Percentiles rank a stretch among this genome's conserved stretches.
Evolutionary conservation across 1,140 invertebrate genomes (phyloP).

Genomic region (Leptonema lineaticorne): DNA sequence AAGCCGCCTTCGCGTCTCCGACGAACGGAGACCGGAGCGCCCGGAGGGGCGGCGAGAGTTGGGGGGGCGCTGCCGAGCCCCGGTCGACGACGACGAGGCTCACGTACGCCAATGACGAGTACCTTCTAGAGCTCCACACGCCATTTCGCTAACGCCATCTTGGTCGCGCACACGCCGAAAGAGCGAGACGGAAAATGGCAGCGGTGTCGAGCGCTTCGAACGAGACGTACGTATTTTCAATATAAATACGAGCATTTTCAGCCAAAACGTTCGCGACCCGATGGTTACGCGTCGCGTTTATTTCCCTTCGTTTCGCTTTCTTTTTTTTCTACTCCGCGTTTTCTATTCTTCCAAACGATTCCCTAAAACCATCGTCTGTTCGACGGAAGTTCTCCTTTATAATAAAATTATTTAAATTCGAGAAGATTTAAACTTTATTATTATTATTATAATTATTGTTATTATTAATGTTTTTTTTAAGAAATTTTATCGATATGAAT

Average conservation of each 20-base stretch:
- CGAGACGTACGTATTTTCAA: slow-evolving; percentile 1
- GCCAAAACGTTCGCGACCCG: no score
- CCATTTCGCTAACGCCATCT: not conserved
- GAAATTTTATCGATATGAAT: no score
- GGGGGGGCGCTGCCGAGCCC: not conserved
- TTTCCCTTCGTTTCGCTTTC: no score
- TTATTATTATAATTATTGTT: no score
- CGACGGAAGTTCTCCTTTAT: no score
- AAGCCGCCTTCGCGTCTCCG: not conserved
- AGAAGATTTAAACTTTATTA: no score
- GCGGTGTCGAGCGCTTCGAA: not conserved
- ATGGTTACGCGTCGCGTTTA: no score
- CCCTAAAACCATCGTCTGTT: no score
- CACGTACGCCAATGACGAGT: slow-evolving; percentile 19
- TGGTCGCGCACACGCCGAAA: not conserved
- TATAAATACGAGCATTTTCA: slow-evolving; percentile 5
- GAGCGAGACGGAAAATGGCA: not conserved
- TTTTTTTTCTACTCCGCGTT: no score
- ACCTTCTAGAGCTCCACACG: not conserved
- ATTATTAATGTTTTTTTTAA: no score
- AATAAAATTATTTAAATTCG: no score
- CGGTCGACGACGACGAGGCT: not conserved
- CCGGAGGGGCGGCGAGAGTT: not conserved
- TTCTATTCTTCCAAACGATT: no score
- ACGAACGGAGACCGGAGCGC: not conserved